A percentile compares a stretch with the other conserved stretches of the same genome.
Evolutionary conservation across 2,113 vertebrate species (phyloP).

Genomic region (Oryzias melastigma): DNA sequence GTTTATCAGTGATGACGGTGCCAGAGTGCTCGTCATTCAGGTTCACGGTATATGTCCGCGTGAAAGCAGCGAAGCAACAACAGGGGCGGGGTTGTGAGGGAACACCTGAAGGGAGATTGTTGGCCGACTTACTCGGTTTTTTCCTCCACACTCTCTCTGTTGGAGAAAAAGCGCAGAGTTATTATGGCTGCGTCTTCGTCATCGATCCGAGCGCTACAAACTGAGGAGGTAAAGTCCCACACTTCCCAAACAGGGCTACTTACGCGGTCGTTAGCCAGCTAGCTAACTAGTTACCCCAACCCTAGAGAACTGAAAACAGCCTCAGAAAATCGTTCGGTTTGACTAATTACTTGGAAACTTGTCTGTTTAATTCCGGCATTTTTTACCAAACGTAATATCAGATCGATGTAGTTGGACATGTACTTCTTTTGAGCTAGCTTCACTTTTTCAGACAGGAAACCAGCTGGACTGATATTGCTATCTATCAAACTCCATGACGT

Average conservation of each 20-base stretch:
- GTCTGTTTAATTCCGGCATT: neutral
- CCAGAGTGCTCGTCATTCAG: slow-evolving; percentile 20
- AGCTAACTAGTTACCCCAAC: slow-evolving; percentile 36
- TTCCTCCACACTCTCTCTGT: slow-evolving; percentile 3
- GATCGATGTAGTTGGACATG: slow-evolving; percentile 5
- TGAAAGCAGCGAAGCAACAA: slow-evolving; percentile 28
- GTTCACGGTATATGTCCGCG: slow-evolving; percentile 17
- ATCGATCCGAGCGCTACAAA: slow-evolving; percentile 74
- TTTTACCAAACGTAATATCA: neutral
- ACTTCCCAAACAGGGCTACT: slow-evolving; percentile 4
- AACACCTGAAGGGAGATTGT: neutral
- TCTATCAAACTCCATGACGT: slow-evolving; percentile 3
- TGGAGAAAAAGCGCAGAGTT: slow-evolving; percentile 26
- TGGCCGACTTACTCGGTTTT: neutral
- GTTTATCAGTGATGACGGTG: slow-evolving; percentile 39
- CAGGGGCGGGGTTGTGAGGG: slow-evolving; percentile 3
- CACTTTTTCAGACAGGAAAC: slow-evolving; percentile 4
- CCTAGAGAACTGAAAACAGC: neutral
- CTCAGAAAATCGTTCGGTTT: neutral
- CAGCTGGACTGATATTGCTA: slow-evolving; percentile 8
- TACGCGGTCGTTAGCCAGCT: slow-evolving; percentile 31
- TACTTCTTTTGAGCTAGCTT: slow-evolving; percentile 2
- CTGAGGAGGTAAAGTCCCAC: slow-evolving; percentile 72
- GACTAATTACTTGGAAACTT: neutral
- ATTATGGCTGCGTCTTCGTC: slow-evolving; percentile 69